Conservation (phyloP, 2,888 invertebrate species). For the Epiblema foenella region DNA sequence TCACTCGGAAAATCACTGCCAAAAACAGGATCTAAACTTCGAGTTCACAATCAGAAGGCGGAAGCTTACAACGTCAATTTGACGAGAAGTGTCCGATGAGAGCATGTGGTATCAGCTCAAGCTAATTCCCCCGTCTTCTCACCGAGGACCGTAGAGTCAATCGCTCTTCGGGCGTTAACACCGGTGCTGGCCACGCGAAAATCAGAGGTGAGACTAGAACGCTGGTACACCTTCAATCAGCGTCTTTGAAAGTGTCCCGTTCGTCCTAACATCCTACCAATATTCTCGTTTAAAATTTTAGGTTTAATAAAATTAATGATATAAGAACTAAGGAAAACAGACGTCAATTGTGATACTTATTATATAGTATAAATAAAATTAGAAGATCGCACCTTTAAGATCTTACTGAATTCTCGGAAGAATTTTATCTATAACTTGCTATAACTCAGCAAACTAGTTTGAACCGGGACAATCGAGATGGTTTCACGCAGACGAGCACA, state of each 20-base stretch:
- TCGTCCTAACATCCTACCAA: background rate
- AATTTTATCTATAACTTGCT: too few relatives aligned
- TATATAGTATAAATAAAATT: too few relatives aligned
- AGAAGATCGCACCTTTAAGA: background rate
- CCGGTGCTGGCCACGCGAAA: slow-evolving; percentile 2
- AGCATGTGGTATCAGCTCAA: background rate
- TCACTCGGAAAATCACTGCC: background rate
- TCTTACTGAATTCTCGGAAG: background rate
- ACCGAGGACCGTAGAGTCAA: background rate
- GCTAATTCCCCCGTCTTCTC: background rate
- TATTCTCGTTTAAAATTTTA: background rate
- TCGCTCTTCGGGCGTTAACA: background rate
- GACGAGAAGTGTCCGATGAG: background rate
- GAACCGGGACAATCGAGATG: background rate
- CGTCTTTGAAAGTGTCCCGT: slow-evolving; percentile 9
- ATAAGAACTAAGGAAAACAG: background rate
- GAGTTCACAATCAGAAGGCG: too few relatives aligned
- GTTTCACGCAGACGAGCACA: background rate
- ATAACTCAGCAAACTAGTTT: slow-evolving; percentile 10
- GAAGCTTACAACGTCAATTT: slow-evolving; percentile 3
- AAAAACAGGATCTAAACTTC: background rate
- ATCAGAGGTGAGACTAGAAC: slow-evolving; percentile 1
- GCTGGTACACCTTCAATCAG: slow-evolving; percentile 4
- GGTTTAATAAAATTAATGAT: background rate
- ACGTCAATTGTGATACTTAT: background rate